These are phyloP conservation scores for Suncus etruscus DNA, from an alignment of 2,113 vertebrate genomes.

Conservation along the genomic window DNA sequence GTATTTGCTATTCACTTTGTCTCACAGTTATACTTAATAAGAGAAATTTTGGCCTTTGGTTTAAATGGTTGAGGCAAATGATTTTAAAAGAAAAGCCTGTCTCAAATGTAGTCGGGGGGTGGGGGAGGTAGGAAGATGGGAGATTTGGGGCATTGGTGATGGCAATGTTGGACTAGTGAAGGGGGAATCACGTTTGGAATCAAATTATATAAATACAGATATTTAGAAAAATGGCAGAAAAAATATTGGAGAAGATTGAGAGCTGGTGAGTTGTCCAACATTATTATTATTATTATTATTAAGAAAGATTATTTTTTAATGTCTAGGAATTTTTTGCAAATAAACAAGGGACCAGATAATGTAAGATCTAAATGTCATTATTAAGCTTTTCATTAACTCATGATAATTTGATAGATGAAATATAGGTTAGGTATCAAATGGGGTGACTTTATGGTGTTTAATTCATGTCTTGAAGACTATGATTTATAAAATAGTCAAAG, in stretches of 20 bases:
- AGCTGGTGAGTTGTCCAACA: neutral
- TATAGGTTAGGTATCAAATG: neutral
- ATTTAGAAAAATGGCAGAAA: neutral
- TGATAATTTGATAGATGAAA: neutral
- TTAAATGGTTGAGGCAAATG: conserved; percentile 24
- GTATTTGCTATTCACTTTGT: conserved; percentile 43
- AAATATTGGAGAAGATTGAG: neutral
- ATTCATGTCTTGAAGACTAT: neutral
- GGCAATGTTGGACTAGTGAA: too few species aligned
- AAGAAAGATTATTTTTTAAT: neutral
- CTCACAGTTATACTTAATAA: conserved; percentile 16
- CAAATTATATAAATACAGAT: too few species aligned
- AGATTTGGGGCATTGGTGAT: too few species aligned
- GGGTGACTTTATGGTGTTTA: conserved; percentile 23
- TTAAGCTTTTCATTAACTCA: neutral
- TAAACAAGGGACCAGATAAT: conserved; percentile 16
- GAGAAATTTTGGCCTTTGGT: neutral
- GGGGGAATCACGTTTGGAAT: too few species aligned
- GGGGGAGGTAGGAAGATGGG: too few species aligned
- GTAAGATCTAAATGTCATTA: neutral
- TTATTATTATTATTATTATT: too few species aligned
- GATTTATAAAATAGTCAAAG: conserved; percentile 25
- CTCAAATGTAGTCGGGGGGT: too few species aligned
- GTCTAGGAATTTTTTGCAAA: conserved; percentile 22
- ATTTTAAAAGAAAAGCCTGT: neutral